Conservation (phyloP, 1,140 invertebrate species). For the Halesus radiatus region DNA sequence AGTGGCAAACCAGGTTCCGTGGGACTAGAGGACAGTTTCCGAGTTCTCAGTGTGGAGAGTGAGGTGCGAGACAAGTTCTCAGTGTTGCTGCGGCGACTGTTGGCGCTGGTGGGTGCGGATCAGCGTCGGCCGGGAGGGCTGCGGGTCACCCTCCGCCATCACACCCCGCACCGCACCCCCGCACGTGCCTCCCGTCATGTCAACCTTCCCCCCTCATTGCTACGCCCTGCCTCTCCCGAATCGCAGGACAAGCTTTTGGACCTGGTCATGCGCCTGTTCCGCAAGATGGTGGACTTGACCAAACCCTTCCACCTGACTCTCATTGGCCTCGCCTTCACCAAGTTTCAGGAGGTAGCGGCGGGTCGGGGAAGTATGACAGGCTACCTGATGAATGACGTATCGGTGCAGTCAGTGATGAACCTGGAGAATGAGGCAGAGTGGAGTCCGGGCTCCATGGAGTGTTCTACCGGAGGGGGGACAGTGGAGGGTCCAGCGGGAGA, state of each 20-base stretch:
- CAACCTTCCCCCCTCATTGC: slow-evolving; percentile 76
- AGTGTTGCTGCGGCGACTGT: slow-evolving; percentile 76
- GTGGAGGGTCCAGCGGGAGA: slow-evolving; percentile 68
- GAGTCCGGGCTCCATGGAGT: slow-evolving; percentile 67
- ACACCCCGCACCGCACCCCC: slow-evolving; percentile 71
- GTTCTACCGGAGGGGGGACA: slow-evolving; percentile 70
- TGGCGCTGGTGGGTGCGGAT: slow-evolving; percentile 73
- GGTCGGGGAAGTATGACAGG: slow-evolving; percentile 77
- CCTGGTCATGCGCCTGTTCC: slow-evolving; percentile 82
- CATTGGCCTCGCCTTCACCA: slow-evolving; percentile 83
- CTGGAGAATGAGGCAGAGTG: slow-evolving; percentile 71
- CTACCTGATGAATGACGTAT: slow-evolving; percentile 79
- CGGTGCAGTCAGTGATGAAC: slow-evolving; percentile 79
- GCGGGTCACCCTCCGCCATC: slow-evolving; percentile 80
- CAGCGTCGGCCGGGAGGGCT: slow-evolving; percentile 81
- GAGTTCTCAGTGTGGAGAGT: slow-evolving; percentile 76
- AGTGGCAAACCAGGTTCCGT: slow-evolving; percentile 79
- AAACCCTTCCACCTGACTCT: slow-evolving; percentile 84
- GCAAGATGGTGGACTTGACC: slow-evolving; percentile 78
- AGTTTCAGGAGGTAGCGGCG: slow-evolving; percentile 79
- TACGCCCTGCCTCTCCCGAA: slow-evolving; percentile 70
- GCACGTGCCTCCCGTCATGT: slow-evolving; percentile 80
- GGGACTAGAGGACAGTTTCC: slow-evolving; percentile 83
- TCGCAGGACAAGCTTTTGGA: slow-evolving; percentile 77
- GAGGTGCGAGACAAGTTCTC: slow-evolving; percentile 80